These are phyloP conservation scores for Sinodicranocentrus sp. DNA, from an alignment of 2,888 invertebrate species.

Conservation along the genomic window DNA sequence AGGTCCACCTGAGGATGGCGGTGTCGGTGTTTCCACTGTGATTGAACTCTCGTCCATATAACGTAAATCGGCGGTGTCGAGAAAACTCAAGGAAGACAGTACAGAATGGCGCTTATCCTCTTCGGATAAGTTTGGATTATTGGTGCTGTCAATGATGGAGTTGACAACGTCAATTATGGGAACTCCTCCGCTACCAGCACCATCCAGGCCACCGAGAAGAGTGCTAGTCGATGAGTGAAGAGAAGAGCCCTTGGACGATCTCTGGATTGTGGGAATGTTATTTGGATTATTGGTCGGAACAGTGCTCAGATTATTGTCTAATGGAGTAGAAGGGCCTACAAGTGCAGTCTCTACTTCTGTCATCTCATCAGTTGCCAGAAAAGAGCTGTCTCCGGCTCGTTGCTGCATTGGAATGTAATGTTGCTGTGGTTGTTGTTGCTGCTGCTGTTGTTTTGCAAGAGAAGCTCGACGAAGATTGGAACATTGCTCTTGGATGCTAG, in stretches of 20 bases:
- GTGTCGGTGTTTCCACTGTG: constrained; percentile 84
- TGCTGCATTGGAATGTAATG: constrained; percentile 54
- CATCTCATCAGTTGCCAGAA: constrained; percentile 58
- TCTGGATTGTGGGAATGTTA: constrained; percentile 44
- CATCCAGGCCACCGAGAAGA: constrained; percentile 67
- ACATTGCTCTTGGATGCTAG: constrained; percentile 70
- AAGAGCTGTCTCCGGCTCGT: constrained; percentile 46
- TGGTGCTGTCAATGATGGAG: constrained; percentile 88
- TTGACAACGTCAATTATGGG: constrained; percentile 85
- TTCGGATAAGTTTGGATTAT: constrained; percentile 73
- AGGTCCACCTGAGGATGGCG: constrained; percentile 84
- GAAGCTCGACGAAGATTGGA: constrained; percentile 68
- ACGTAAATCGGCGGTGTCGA: constrained; percentile 87
- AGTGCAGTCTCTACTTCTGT: constrained; percentile 65
- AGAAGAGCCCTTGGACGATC: constrained; percentile 67
- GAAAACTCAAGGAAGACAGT: constrained; percentile 80
- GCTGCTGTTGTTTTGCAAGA: constrained; percentile 60
- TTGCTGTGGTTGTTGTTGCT: constrained; percentile 45
- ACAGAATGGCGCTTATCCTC: constrained; percentile 75
- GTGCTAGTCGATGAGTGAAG: constrained; percentile 78
- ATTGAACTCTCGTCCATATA: constrained; percentile 96
- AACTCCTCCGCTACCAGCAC: constrained; percentile 57
- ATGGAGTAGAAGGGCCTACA: constrained; percentile 62
- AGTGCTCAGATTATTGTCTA: constrained; percentile 73
- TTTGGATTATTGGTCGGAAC: constrained; percentile 69